A percentile compares a stretch with the other conserved stretches of the same genome.
Evolutionary conservation across 2,888 invertebrate species (phyloP).

Genomic region (Bruchidius siliquastri): DNA sequence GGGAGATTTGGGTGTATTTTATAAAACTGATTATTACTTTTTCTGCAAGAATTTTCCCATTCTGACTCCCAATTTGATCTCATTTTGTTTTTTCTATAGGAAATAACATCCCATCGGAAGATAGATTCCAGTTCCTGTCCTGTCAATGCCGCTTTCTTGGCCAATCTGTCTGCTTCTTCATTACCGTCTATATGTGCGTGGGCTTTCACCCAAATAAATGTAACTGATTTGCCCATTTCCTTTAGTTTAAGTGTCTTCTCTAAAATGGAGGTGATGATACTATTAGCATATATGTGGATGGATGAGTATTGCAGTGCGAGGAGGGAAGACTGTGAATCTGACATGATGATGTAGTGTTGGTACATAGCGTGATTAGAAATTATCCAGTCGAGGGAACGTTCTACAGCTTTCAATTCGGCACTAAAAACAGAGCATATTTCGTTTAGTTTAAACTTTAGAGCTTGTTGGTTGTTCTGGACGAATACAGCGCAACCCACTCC

Average conservation of each 20-base stretch:
- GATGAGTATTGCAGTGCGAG: too few relatives aligned
- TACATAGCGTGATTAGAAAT: background rate
- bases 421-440: background rate
- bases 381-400: background rate
- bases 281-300: background rate
- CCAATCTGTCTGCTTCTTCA: constrained; percentile 1
- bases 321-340: too few relatives aligned
- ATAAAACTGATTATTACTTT: background rate
- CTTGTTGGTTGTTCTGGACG: background rate
- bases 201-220: constrained; percentile 1
- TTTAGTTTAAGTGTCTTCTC: background rate
- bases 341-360: too few relatives aligned
- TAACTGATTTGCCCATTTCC: background rate
- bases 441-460: constrained; percentile 1
- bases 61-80: background rate
- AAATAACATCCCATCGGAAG: background rate
- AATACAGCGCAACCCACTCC: constrained; percentile 1
- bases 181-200: background rate
- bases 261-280: background rate
- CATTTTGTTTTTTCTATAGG: background rate
- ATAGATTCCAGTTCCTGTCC: background rate
- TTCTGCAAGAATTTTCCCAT: background rate
- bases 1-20: background rate
- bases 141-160: background rate
- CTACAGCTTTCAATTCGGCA: constrained; percentile 4